Conservation (phyloP, 2,797 vertebrate species). For the Ctenosaura bakeri region DNA sequence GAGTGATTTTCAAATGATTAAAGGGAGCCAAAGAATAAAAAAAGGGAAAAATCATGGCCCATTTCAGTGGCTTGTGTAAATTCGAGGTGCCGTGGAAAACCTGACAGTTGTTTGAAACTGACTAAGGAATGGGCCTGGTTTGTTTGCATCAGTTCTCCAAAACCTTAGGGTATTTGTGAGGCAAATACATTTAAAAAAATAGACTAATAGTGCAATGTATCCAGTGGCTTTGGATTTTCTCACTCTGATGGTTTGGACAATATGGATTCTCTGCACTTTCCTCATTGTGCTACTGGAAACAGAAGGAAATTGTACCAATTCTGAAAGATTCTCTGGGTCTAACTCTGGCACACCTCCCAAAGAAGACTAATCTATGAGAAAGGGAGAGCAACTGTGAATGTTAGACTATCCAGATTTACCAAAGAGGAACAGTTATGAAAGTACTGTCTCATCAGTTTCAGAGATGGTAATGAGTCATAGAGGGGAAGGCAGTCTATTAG, state of each 20-base stretch:
- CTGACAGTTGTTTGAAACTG: accelerated
- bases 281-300: background rate
- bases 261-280: background rate
- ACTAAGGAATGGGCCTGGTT: conserved; percentile 20
- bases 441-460: background rate
- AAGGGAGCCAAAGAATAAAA: background rate
- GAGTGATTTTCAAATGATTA: conserved; percentile 43
- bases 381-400: background rate
- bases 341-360: background rate
- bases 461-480: conserved; percentile 7
- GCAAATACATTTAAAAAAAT: conserved; percentile 19
- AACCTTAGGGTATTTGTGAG: accelerated
- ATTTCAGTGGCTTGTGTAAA: conserved; percentile 43
- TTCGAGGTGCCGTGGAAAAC: conserved; percentile 40
- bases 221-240: background rate
- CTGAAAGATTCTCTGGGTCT: background rate
- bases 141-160: conserved; percentile 48
- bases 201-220: background rate
- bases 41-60: conserved; percentile 7
- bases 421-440: background rate
- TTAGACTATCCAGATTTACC: background rate
- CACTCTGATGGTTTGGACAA: background rate
- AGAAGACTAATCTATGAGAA: background rate
- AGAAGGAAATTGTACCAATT: background rate
- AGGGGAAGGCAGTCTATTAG: background rate